Evolutionary conservation across 2,113 vertebrate species (phyloP).

Genomic region (Pomatorhinus ruficollis): DNA sequence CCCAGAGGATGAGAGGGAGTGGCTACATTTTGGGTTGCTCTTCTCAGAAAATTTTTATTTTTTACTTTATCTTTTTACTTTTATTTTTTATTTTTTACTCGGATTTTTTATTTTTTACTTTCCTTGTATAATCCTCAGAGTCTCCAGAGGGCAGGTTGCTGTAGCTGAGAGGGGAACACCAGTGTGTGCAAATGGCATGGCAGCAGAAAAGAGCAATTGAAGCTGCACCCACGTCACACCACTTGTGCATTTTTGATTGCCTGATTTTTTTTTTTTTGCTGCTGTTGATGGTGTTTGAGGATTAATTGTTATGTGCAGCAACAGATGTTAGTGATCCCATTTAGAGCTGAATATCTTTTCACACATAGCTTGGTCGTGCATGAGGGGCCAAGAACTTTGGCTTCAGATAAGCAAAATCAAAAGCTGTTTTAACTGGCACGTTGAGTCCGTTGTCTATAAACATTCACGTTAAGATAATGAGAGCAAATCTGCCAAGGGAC

Average conservation of each 20-base stretch:
- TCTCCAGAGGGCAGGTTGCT: not conserved
- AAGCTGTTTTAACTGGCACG: slow-evolving; percentile 49
- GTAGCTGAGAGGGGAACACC: not conserved
- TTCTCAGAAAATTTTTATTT: not conserved
- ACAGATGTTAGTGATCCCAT: slow-evolving; percentile 58
- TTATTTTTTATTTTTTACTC: no score
- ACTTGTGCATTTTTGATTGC: not conserved
- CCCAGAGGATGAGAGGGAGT: not conserved
- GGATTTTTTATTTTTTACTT: not conserved
- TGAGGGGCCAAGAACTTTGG: slow-evolving; percentile 44
- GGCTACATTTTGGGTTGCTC: not conserved
- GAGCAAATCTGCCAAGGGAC: not conserved
- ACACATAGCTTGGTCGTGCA: slow-evolving; percentile 40
- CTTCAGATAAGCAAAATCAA: slow-evolving; percentile 55
- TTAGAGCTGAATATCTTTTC: slow-evolving; percentile 35
- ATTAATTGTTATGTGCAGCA: slow-evolving; percentile 42
- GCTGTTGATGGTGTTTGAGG: not conserved
- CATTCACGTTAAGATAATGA: slow-evolving; percentile 17
- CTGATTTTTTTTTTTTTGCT: not conserved
- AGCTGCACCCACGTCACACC: not conserved
- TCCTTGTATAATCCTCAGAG: not conserved
- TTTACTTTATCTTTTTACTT: no score
- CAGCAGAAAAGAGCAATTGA: not conserved
- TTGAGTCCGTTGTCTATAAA: slow-evolving; percentile 38
- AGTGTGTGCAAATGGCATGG: not conserved